Evolutionary conservation across 2,888 invertebrate genomes (phyloP), one percentile per base, ranked within the genome.

Genomic region (Nymphalis polychloros): DNA sequence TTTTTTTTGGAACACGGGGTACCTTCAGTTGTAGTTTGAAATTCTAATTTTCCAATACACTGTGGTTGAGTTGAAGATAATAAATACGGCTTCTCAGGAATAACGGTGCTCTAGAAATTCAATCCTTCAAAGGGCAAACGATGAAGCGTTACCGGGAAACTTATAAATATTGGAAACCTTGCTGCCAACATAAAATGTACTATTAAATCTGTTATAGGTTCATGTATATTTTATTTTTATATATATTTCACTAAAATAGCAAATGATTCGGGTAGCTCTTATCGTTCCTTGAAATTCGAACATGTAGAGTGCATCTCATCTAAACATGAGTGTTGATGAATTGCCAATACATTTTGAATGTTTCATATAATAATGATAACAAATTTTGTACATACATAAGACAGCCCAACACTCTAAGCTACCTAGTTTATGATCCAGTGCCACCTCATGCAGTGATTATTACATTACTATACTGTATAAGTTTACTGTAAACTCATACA

Each of bases 91-190:
- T 63, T 59, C 68, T 47, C 31, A 19, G 60, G 27, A 64, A 68
- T 63, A 68, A 63, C 63, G 57, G 52, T 35, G 47, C 47, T 31
- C 27, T 59, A 60, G 68, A 60, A 68, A 68, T 67, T 63, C 63
- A 67, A 67, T 63, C 63, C 68, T 68, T 63, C 59, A 63, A 57
- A 63, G 68, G 63, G 59, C 31, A 60, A 68, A 68, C 59, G 53
- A 63, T 63, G 59, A 68, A 63, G 59, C 31, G 59, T 46, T 41
- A 31, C 17, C 52, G 47, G 67, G 67, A 52, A 63, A 27, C 57
- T 67, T 63, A 59, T 63, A 67, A 67, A 63, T 68, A 63, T 68
- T 68, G 60, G 53, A 68, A 68, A 63, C 27, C 48, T 63, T 59
- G 59, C 59, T 47, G 52, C 59, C 49, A 31, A 20, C 46, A 46